These are phyloP conservation scores for Xerus inauris DNA, from an alignment of 2,113 vertebrate genomes.

Conservation along the genomic window DNA sequence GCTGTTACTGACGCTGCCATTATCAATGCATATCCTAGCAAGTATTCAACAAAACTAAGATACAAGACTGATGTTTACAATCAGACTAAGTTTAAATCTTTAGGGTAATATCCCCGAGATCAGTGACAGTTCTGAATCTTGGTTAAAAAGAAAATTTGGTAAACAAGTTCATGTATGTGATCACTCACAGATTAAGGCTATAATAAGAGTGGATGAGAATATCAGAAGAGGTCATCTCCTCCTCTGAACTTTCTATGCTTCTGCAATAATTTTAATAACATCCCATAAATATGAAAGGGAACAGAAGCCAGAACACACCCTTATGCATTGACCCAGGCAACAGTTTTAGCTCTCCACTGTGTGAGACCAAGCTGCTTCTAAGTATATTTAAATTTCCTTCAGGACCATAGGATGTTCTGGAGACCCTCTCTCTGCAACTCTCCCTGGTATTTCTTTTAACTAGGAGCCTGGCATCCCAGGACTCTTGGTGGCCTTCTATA, in stretches of 20 bases:
- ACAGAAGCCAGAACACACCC: constrained; percentile 16
- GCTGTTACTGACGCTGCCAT: neutral
- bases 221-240: neutral
- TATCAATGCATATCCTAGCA: neutral
- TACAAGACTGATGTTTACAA: neutral
- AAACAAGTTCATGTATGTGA: neutral
- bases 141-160: constrained; percentile 50
- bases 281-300: constrained; percentile 26
- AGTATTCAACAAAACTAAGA: constrained; percentile 32
- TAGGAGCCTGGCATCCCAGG: constrained; percentile 35
- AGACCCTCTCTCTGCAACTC: neutral
- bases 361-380: neutral
- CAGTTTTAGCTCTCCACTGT: neutral
- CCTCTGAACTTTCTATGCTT: neutral
- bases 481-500: constrained; percentile 49
- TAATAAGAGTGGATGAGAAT: neutral
- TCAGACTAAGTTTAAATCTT: neutral
- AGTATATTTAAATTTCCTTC: constrained; percentile 36
- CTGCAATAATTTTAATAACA: constrained; percentile 46
- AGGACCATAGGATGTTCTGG: neutral
- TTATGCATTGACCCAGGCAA: neutral
- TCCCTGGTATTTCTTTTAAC: constrained; percentile 35
- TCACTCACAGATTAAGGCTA: neutral
- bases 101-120: neutral
- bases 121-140: neutral